Base-by-base conservation (phyloP, 1,140 invertebrate genomes). In the Diabrotica virgifera region DNA sequence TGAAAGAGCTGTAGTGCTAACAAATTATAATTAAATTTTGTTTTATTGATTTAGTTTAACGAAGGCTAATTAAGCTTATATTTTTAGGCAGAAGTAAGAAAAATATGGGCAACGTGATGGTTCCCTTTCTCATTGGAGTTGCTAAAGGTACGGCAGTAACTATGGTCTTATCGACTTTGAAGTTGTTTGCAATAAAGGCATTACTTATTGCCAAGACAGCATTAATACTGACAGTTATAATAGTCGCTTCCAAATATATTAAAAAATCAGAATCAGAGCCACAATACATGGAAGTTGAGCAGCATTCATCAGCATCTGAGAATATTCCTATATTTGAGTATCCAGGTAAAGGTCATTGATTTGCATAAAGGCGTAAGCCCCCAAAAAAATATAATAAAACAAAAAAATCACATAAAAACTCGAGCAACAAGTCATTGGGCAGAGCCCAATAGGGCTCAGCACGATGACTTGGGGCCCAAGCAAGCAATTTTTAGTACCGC, bases 171-270 rank as follows among this genome's bases (percentile, higher is more conserved):
- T 81, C 82, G 37, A 78, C 85, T 36, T 83, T 88, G 37, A 82
- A 85, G 2, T 68, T 84, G 0, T 76, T 89, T 0, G 85, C 85
- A 0, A 67, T 88, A 4, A 87, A 88, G 73, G 85, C 86, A 0
- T 80, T 87, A 63, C 72, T 85, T 12, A 79, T 86, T 3, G 86
- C 85, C 36, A 88, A 88, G 73, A 73, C 86, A 62, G 86, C 86
- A 0, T 78, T 87, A 2, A 64, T 87, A 9, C 80, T 86, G 7
- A 84, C 86, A 0, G 75, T 82, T 7, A 79, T 82, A 56, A 80
- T 88, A 72, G 4, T 24, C 24, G 24, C 80, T 85, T 6, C 72
- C 84, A 24, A 85, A 84, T 73, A 86, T 85, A 67, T 74, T 69
- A 55, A 67, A 11, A 35, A 66, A 14, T 59, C 38, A 24, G 40